Evolutionary conservation across 2,888 invertebrate genomes (phyloP), one percentile per base, ranked within the genome.

Genomic region (Uloborus plumipes): DNA sequence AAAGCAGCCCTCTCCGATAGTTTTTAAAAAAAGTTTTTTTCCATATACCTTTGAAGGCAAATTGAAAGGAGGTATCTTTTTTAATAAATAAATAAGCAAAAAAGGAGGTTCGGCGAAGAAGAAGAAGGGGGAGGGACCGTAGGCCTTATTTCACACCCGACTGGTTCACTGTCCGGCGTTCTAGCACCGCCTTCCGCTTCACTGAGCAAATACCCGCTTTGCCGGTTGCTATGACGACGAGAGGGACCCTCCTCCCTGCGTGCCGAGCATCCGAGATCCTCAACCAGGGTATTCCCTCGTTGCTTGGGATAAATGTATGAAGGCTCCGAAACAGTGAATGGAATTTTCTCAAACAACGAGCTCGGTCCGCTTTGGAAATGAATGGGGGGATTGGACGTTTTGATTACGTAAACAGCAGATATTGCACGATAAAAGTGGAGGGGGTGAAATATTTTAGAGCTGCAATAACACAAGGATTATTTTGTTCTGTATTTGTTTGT

Each of bases 141-240:
- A 81, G 74, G 80, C 70, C 74, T 81, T 81, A 81, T 81, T 81
- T 81, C 80, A 81, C 80, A 81, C 80, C 74, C 80, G 74, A 81
- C 20, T 81, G 80, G 80, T 70, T 74, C 74, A 64, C 62, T 74
- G 80, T 81, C 80, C 80, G 69, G 80, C 80, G 65, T 74, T 81
- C 74, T 82, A 82, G 82, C 76, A 66, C 82, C 82, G 82, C 82
- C 82, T 82, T 82, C 76, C 66, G 82, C 82, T 66, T 82, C 82
- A 72, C 49, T 82, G 82, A 76, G 82, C 82, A 82, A 82, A 82
- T 82, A 72, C 82, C 75, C 75, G 71, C 75, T 82, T 76, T 72
- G 16, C n/a, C 66, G 64, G 82, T 82, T 76, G 70, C 76, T 55
- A 82, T 82, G 76, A 76, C 49, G n/a, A 82, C 82, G 39, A n/a